Evolutionary conservation across 1,140 invertebrate genomes (phyloP), one percentile per base, ranked within the genome.

Genomic region (Samia ricini): DNA sequence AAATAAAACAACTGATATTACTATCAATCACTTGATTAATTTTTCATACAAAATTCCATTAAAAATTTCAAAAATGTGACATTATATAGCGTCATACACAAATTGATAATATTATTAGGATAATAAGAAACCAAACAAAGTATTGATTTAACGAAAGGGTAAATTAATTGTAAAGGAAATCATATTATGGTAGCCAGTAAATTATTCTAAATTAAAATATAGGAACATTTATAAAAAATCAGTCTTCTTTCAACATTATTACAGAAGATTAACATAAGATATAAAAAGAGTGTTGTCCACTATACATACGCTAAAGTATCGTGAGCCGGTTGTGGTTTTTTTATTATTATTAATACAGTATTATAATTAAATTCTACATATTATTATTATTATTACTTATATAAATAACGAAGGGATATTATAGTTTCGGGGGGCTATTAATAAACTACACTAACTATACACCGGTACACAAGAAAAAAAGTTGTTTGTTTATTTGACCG

Each of bases 131-230:
- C 85, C 80, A 81, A 81, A 85, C 69, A 78, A 83, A 84, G 74
- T 79, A 85, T 83, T 80, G 61, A 79, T 77, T 76, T 86, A 83
- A 76, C 78, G 76, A 83, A 76, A 76, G 66, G 83, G 79, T 84
- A 87, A 86, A 81, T 81, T 82, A 80, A 77, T 84, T 76, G 72
- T 79, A 81, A 87, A 52, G 7, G 51, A 22, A 52, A 59, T 84
- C 72, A 74, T 83, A 85, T 81, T 76, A 80, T 78, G 76, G 79
- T 81, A 86, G 77, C 78, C 77, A 83, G 81, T 84, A 87, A 89
- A 88, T 86, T 88, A 89, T 86, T 85, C 84, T 90, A 90, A 90
- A 88, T 84, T 86, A 89, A 86, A 90, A 88, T 88, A 90, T 90
- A 90, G 88, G 88, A 90, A 90, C 88, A 88, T 86, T 69, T 85